Evolutionary conservation across 2,113 vertebrate species (phyloP), one percentile per base, ranked within the genome.

Genomic region (Crotalus tigris): DNA sequence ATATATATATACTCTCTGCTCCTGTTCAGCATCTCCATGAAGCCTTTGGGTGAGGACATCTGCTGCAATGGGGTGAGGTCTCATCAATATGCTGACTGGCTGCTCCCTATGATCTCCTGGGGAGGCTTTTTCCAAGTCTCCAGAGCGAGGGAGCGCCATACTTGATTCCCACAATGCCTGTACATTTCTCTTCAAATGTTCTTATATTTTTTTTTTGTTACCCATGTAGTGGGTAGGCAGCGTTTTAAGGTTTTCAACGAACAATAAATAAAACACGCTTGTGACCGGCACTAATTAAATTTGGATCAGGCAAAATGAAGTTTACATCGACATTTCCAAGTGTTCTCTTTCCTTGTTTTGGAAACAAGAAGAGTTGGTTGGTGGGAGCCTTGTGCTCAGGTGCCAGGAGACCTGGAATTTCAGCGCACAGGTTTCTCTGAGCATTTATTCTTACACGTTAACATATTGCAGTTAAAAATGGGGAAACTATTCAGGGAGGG

Each of bases 381-480:
- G 49, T 39, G 39, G 26, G 6, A 17, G n/a, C 23, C 0, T 23
- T 7, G 51, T 49, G 39, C 33, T 44, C 19, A 57, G 92, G 58
- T 90, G 87, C 53, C 24, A 54, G 2, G 21, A 86, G 17, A 9
- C 13, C 39, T 12, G 33, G 81, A 69, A 44, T 54, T 81, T 81
- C 51, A 49, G 12, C 6, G 24, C 26, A 46, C 23, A 39, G 53
- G 24, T 21, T 21, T 57, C 88, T 55, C 17, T 53, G 64, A 33
- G n/a, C 53, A 58, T 58, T 90, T 58, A 29, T 81, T 89, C 64
- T 89, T 81, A 89, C 39, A 57, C 13, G 4, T 46, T 46, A 85
- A 39, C 92, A 92, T 92, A 92, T 58, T 92, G 92, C 33, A 58
- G 53, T 85, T 85, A 85, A 92, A 89, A 92, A 92, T 85, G 92